Conservation (phyloP, 2,888 invertebrate genomes). For the Dermolepida albohirtum region DNA sequence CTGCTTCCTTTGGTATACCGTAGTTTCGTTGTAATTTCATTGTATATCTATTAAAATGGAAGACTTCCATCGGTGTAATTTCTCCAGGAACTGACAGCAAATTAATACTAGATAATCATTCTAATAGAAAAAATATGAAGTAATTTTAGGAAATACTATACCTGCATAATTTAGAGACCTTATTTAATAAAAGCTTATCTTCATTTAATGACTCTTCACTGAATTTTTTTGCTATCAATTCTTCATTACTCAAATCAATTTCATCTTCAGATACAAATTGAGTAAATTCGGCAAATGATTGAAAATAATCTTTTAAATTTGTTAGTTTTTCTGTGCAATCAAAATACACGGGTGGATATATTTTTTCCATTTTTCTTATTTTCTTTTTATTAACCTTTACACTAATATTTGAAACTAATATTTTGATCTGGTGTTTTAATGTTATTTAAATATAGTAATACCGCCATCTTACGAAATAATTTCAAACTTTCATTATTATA, state of each 20-base stretch:
- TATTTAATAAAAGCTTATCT: no score
- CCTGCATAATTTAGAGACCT: not conserved
- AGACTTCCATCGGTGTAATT: slow-evolving; percentile 21
- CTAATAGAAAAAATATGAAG: not conserved
- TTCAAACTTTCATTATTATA: no score
- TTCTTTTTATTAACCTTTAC: no score
- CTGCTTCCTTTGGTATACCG: slow-evolving; percentile 33
- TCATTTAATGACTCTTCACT: not conserved
- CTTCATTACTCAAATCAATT: not conserved
- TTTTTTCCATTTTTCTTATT: slow-evolving; percentile 54
- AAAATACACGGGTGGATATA: slow-evolving; percentile 44
- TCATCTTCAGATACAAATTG: not conserved
- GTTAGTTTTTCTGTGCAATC: slow-evolving; percentile 40
- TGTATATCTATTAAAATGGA: slow-evolving; percentile 19
- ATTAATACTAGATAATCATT: slow-evolving; percentile 39
- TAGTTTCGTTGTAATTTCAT: slow-evolving; percentile 32
- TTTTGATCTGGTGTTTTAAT: no score
- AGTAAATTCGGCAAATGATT: slow-evolving; percentile 30
- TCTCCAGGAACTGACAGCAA: slow-evolving; percentile 42
- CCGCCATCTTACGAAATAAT: no score
- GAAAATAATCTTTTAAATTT: slow-evolving; percentile 43
- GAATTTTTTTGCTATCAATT: not conserved
- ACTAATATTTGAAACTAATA: no score
- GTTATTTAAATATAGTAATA: no score
- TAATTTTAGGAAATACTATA: not conserved